Base-by-base conservation (phyloP, 2,888 invertebrate genomes). In the Drosophila nr. perissopoda region DNA sequence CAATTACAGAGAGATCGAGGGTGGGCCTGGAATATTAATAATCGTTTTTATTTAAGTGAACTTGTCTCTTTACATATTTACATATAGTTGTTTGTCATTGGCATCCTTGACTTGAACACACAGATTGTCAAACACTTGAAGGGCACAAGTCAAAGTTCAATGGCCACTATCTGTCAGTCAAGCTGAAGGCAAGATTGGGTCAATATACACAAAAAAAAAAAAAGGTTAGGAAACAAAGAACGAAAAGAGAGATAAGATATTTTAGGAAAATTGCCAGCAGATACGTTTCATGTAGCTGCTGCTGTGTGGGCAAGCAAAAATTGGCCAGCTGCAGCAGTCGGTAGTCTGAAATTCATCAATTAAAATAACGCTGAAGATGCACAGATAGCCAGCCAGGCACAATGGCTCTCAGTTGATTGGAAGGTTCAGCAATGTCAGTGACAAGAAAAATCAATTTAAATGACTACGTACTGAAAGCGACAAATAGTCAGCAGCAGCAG, bases 401-500 rank as follows among this genome's bases (percentile, higher is more conserved):
- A 75, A 63, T 54, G 65, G 38, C 52, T 52, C 56, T 29, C 57
- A 74, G 70, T 68, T 78, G 78, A 83, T 71, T 76, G 86, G 56
- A 68, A 75, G 76, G 75, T 72, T 77, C 83, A 73, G 59, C 59
- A 74, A 75, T 64, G 61, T 73, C 73, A 74, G 62, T 79, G 65
- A 79, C 90, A 87, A 86, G 86, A 84, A 87, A 87, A 87, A 89
- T 87, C 87, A 87, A 87, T 87, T 89, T 88, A 90, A 88, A 88
- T 90, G 86, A 88, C 90, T 86, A 79, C 89, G 77, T 86, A 79
- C 81, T 86, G 88, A 86, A 83, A 71, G 70, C 81, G 79, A 88
- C 84, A 90, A 90, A 90, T 79, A 81, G 90, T 83, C 72, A 49
- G 57, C 60, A 65, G 25, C 21, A 46, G 46, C 16, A 25, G 46